Base-by-base conservation (phyloP, 2,888 invertebrate species). In the Corbicula japonica region DNA sequence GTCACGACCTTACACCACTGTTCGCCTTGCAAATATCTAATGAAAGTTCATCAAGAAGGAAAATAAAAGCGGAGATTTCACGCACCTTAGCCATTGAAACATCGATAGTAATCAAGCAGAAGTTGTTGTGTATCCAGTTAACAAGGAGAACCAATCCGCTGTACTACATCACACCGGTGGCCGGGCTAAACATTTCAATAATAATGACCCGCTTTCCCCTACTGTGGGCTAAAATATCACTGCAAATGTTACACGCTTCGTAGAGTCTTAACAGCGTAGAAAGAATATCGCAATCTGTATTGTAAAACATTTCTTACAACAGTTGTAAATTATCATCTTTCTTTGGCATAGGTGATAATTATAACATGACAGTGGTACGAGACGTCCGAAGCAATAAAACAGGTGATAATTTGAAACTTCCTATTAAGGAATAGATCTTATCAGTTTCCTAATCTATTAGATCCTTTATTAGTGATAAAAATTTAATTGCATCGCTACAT, bases 181-280 rank as follows among this genome's bases (percentile, higher is more conserved):
- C 58, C 52, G 28, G 52, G 76, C 71, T 76, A 76, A 71, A 60
- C 54, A 76, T 71, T 71, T 65, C 71, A 66, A 66, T 76, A n/a
- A n/a, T n/a, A 76, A 71, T 71, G 71, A 61, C 62, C 66, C 54
- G 41, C 65, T 76, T 71, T 76, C 70, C 30, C n/a, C 66, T 66
- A 41, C 54, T 54, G 28, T 66, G 6, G 66, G 66, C 26, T 28
- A 54, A 52, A 66, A 58, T 66, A 66, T 54, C 66, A 30, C 52
- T 54, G 38, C 28, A 54, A 66, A 38, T 38, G 66, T 54, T 54
- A 35, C 26, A 66, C 66, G 66, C 66, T 66, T 66, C 66, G 41
- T 12, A 28, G 28, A 54, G 26, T 38, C 3, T 50, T 28, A 54
- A 66, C 28, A 65, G 2, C n/a, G 35, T 8, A 50, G 10, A 48